A percentile compares a stretch with the other conserved stretches of the same genome.
Conservation (phyloP, 1,140 invertebrate species). For the Olivierus martensii region DNA sequence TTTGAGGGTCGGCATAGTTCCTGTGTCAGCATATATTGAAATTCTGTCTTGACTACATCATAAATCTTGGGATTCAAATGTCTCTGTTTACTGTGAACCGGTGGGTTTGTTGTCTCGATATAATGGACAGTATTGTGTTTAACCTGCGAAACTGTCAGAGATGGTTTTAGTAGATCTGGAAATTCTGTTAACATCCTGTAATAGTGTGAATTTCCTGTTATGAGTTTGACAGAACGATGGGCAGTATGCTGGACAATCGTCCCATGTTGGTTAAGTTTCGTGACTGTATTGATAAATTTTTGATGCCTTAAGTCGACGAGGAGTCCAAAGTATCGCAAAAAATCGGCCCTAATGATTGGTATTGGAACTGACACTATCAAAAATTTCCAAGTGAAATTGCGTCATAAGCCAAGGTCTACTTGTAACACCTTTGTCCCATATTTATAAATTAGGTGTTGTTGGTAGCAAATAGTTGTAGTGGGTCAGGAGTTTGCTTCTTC, state of each 20-base stretch:
- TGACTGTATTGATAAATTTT: conserved; percentile 1
- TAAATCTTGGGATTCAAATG: conserved; percentile 23
- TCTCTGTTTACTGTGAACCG: conserved; percentile 4
- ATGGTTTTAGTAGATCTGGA: not conserved
- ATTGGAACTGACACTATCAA: not conserved
- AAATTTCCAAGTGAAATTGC: conserved; percentile 5
- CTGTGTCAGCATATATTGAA: conserved; percentile 16
- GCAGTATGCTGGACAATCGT: too few species aligned
- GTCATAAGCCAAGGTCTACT: conserved; percentile 2
- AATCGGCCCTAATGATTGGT: conserved; percentile 11
- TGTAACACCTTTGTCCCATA: conserved; percentile 6
- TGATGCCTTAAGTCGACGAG: not conserved
- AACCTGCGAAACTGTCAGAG: not conserved
- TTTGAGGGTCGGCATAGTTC: conserved; percentile 27
- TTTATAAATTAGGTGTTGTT: conserved; percentile 6
- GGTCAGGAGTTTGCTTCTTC: not conserved
- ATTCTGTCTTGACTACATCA: conserved; percentile 11
- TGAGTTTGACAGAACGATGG: too few species aligned
- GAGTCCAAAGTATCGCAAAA: conserved; percentile 1
- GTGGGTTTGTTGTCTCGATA: not conserved
- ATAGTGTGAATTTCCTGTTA: not conserved
- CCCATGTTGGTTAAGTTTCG: not conserved
- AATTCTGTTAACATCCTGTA: not conserved
- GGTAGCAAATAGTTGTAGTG: conserved; percentile 11
- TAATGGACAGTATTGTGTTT: not conserved